Conservation (phyloP, 2,888 invertebrate genomes). For the Cheilosia impressa region DNA sequence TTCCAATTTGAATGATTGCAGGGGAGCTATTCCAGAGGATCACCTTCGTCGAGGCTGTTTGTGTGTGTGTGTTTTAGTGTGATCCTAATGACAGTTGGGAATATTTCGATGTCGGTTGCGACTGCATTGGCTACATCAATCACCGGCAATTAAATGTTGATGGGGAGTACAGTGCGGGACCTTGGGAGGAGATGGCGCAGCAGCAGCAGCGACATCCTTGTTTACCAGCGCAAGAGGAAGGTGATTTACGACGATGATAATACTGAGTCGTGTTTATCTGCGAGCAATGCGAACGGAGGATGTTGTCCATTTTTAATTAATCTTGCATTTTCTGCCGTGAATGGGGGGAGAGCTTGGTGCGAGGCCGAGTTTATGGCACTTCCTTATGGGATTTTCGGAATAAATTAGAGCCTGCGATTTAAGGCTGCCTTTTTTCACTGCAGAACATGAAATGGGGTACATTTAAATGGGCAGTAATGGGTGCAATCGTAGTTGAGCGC, state of each 20-base stretch:
- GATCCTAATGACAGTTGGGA: slow-evolving; percentile 75
- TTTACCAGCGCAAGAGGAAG: slow-evolving; percentile 35
- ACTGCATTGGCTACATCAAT: slow-evolving; percentile 74
- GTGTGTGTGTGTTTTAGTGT: slow-evolving; percentile 60
- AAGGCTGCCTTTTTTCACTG: background rate
- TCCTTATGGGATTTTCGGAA: slow-evolving; percentile 68
- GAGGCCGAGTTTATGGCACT: slow-evolving; percentile 38
- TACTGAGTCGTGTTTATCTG: slow-evolving; percentile 70
- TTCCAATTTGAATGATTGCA: slow-evolving; percentile 74
- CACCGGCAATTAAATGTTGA: slow-evolving; percentile 72
- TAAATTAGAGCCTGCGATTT: slow-evolving; percentile 61
- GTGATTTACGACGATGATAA: slow-evolving; percentile 74
- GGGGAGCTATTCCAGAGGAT: slow-evolving; percentile 11
- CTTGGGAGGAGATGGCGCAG: slow-evolving; percentile 12
- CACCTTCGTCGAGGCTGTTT: background rate
- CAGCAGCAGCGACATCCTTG: slow-evolving; percentile 65
- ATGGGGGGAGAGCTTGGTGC: background rate
- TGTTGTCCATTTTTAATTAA: slow-evolving; percentile 74
- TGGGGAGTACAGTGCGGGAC: slow-evolving; percentile 38
- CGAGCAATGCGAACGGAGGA: slow-evolving; percentile 67
- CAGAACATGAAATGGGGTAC: slow-evolving; percentile 42
- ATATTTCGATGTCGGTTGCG: slow-evolving; percentile 74
- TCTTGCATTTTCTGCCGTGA: slow-evolving; percentile 25
- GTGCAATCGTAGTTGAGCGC: no score
- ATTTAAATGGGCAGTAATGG: background rate